Evolutionary conservation across 1,140 invertebrate species (phyloP), one percentile per base, ranked within the genome.

Genomic region (Macrotrachela quadricornifera): DNA sequence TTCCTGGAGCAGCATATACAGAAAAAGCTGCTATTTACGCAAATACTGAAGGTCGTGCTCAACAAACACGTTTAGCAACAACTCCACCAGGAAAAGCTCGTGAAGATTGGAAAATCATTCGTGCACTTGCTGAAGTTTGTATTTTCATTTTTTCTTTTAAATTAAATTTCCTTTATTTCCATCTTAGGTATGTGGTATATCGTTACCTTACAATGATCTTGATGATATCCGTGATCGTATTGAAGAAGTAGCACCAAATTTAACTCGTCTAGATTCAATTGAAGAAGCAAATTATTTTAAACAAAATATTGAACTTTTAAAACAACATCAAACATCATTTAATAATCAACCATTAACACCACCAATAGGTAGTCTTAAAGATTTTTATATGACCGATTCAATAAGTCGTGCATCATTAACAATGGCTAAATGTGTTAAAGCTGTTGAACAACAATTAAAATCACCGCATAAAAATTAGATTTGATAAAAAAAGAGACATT

Each of bases 71-170:
- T 43, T 73, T 78, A 6, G 91, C 90, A 14, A 79, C 96, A 14
- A 79, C 82, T 21, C 83, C 91, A 43, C 91, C 91, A 14, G 90
- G 90, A 56, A 75, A 83, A 70, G 88, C 87, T 1, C 76, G 88
- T 54, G 84, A 87, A 59, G 92, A 99, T 73, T 99, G 92, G 92
- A 96, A 97, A 74, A 92, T 99, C 56, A 80, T 97, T 58, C 70
- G 85, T 65, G 83, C 82, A 43, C 64, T 85, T n/a, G 80, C 80
- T 15, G 81, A 85, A 72, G 80, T 80, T 49, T 46, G 18, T 38
- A 18, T 18, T 47, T 16, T 47, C 1, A 10, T 11, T 45, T 36
- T 37, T 45, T 1, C 10, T 14, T 12, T 1, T 13, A 36, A 10
- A n/a, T 12, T 30, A 18, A 53, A 53, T 10, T 43, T 54, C 30